Percentiles rank a stretch among this genome's conserved stretches.
Conservation (phyloP, 2,113 vertebrate genomes). For the Hippoglossus stenolepis region DNA sequence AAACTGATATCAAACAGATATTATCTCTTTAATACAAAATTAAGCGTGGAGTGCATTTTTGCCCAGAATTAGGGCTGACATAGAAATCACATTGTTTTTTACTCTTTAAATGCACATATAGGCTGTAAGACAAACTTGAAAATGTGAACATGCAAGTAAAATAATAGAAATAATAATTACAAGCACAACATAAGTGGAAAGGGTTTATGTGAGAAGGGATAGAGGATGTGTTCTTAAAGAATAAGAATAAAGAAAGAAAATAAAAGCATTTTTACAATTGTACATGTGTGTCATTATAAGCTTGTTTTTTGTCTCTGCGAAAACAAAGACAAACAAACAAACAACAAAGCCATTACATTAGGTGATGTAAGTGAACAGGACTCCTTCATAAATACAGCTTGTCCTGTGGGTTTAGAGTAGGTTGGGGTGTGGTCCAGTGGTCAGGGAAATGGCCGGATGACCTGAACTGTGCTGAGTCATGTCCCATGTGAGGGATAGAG, state of each 20-base stretch:
- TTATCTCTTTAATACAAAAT: too few species aligned
- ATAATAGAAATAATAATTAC: too few species aligned
- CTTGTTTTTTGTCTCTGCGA: slow-evolving; percentile 19
- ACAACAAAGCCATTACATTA: slow-evolving; percentile 75
- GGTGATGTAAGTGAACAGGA: slow-evolving; percentile 73
- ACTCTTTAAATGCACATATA: too few species aligned
- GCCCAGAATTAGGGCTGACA: too few species aligned
- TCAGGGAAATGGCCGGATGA: slow-evolving; percentile 80
- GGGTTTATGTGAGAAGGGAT: too few species aligned
- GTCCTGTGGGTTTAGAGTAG: slow-evolving; percentile 81
- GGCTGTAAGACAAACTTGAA: too few species aligned
- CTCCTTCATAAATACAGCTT: slow-evolving; percentile 61
- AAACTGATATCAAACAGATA: too few species aligned
- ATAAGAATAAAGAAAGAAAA: neutral
- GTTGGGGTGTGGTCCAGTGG: slow-evolving; percentile 78
- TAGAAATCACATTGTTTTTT: too few species aligned
- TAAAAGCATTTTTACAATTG: too few species aligned
- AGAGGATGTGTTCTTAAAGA: neutral
- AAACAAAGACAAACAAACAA: slow-evolving; percentile 35
- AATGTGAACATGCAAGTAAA: too few species aligned
- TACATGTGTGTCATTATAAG: neutral
- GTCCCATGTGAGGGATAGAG: slow-evolving; percentile 82
- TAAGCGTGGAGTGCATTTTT: too few species aligned
- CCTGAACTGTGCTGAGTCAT: slow-evolving; percentile 81
- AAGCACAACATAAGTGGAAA: too few species aligned